Percentiles rank a stretch among this genome's conserved stretches.
Conservation (phyloP, 1,140 invertebrate species). For the Neocloeon triangulifer region DNA sequence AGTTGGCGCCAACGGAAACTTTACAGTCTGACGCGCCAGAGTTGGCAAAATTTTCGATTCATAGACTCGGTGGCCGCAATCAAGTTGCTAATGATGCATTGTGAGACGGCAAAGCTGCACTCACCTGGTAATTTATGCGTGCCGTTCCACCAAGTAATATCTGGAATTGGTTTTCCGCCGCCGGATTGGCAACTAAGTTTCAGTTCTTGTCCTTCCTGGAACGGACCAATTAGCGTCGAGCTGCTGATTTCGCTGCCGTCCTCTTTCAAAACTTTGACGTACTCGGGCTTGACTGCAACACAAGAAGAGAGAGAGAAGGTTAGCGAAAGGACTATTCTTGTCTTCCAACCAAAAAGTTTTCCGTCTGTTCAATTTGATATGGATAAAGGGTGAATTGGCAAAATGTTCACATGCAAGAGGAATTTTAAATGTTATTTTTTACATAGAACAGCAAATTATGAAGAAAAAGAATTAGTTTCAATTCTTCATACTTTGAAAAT, state of each 20-base stretch:
- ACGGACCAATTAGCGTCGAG: slow-evolving; percentile 35
- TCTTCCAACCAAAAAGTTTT: no score
- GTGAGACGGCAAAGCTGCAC: slow-evolving; percentile 8
- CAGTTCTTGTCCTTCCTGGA: slow-evolving; percentile 40
- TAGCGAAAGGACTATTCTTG: no score
- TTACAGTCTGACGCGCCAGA: background rate
- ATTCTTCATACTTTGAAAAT: no score
- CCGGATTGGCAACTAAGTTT: slow-evolving; percentile 43
- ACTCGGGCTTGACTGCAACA: slow-evolving; percentile 42
- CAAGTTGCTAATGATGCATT: background rate
- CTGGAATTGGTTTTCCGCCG: slow-evolving; percentile 51
- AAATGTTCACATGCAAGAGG: no score
- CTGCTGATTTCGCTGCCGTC: slow-evolving; percentile 26
- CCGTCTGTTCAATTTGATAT: no score
- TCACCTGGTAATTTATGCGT: slow-evolving; percentile 39
- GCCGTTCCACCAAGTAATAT: slow-evolving; percentile 51
- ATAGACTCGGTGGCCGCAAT: background rate
- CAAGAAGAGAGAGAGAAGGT: slow-evolving; percentile 14
- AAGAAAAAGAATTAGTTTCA: no score
- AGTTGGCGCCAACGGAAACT: no score
- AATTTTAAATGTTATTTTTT: no score
- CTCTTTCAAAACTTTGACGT: slow-evolving; percentile 24
- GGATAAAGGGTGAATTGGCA: no score
- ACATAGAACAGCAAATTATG: no score
- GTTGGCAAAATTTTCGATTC: background rate